Percentiles rank a stretch among this genome's conserved stretches.
Evolutionary conservation across 2,797 vertebrate genomes (phyloP).

Genomic region (Chaetophractus vellerosus): DNA sequence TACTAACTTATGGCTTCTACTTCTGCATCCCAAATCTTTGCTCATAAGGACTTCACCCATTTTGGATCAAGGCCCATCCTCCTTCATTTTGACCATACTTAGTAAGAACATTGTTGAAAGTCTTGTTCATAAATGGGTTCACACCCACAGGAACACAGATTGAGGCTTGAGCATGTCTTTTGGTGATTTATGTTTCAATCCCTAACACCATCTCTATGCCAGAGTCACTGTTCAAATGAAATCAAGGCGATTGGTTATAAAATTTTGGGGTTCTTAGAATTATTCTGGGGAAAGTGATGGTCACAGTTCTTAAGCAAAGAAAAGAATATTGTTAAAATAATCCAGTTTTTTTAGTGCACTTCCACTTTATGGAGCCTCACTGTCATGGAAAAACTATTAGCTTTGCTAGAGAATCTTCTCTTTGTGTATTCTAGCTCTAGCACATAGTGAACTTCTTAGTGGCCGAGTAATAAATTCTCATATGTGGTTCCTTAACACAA

Average conservation of each 20-base stretch:
- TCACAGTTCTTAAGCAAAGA: not conserved
- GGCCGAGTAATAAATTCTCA: not conserved
- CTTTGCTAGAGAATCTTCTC: fast-evolving
- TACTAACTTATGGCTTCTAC: too few species aligned
- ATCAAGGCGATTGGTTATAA: not conserved
- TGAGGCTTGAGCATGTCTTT: too few species aligned
- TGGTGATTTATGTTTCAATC: too few species aligned
- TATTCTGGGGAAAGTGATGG: not conserved
- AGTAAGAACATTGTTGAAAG: too few species aligned
- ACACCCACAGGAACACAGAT: too few species aligned
- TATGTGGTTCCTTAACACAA: not conserved
- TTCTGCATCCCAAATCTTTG: too few species aligned
- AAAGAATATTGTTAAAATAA: not conserved
- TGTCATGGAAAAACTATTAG: not conserved
- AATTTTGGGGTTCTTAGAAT: not conserved
- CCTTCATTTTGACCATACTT: too few species aligned
- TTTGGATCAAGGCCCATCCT: too few species aligned
- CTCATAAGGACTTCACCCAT: too few species aligned
- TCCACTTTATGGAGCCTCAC: not conserved
- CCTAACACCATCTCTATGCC: not conserved
- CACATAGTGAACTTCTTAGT: not conserved
- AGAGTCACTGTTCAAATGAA: not conserved
- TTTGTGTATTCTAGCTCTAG: not conserved
- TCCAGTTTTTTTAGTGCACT: not conserved
- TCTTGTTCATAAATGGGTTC: too few species aligned